Base-by-base conservation (phyloP, 30 jellyfish, hydroid and myxozoan genomes). In the Clytia hemisphaerica region DNA sequence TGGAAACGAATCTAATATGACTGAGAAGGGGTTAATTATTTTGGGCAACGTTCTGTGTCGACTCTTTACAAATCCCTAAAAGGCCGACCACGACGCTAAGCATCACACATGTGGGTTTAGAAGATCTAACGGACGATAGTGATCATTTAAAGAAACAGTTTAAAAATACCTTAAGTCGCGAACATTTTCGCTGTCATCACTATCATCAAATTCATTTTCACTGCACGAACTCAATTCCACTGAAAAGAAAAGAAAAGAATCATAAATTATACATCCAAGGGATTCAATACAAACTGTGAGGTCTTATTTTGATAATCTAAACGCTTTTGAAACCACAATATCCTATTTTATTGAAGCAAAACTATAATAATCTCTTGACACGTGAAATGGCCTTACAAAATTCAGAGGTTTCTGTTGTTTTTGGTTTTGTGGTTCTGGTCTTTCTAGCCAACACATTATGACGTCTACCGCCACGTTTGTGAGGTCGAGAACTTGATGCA, bases 161-260 rank as follows among this genome's bases (percentile, higher is more conserved):
- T 1, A 73, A 65, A 34, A 35, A 63, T 82, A 82, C 94, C 94
- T 82, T 72, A 73, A 72, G 71, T 90, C 94, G 36, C 93, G 71
- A 0, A 33, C 76, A 69, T 69, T 69, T 44, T 90, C 98, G 65
- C 98, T 90, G 71, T 90, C 98, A 26, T 90, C 98, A 60, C 98
- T 79, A 34, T 79, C 95, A 24, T 77, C 79, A n/a, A 60, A 60
- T 45, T 90, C 98, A 32, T 82, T 93, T 78, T 90, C 98, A 58
- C 93, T 82, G 68, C 98, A 90, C 10, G 98, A 90, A 57, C 98
- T 90, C 31, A 90, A 79, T 51, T 90, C 95, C 78, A 90, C 94
- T 82, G 61, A 47, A 73, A 63, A 22, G 22, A 73, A 77, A 46
- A n/a, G 27, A 53, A 24, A 66, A 45, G 28, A 25, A 3, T 33